A percentile compares a stretch with the other conserved stretches of the same genome.
Conservation (phyloP, 2,888 invertebrate species). For the Brachyptera risi region DNA sequence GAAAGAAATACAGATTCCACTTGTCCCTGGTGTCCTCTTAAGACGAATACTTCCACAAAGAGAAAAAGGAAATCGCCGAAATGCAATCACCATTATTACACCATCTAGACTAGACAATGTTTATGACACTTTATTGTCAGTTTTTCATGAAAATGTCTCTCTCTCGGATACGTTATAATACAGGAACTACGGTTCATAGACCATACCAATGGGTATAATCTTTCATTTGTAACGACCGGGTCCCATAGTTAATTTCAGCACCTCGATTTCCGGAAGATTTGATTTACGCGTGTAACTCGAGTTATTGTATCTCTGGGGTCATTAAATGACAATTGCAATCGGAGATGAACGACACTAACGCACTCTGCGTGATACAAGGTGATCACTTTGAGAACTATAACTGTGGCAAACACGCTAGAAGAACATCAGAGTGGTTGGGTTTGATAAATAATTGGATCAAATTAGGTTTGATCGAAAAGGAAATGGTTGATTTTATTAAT, state of each 20-base stretch:
- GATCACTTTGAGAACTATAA: neutral
- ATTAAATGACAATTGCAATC: neutral
- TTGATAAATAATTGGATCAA: neutral
- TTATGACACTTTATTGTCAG: neutral
- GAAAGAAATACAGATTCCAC: too few relatives aligned
- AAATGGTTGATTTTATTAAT: neutral
- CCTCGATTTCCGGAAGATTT: neutral
- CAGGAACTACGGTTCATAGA: neutral
- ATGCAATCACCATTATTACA: slow-evolving; percentile 1
- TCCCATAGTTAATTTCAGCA: neutral
- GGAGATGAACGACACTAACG: neutral
- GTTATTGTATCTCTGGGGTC: neutral
- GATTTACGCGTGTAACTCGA: neutral
- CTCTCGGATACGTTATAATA: neutral
- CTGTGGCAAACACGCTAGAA: neutral
- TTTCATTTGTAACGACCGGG: neutral
- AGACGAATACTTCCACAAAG: neutral
- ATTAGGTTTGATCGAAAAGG: neutral
- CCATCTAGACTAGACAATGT: neutral
- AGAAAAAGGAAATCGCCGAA: neutral
- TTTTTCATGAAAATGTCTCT: neutral
- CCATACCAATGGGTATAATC: slow-evolving; percentile 6
- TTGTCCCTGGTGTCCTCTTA: too few relatives aligned
- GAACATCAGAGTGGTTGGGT: neutral
- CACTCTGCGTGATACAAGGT: neutral